Base-by-base conservation (phyloP, 1,140 invertebrate genomes). In the Hylaeus anthracinus region DNA sequence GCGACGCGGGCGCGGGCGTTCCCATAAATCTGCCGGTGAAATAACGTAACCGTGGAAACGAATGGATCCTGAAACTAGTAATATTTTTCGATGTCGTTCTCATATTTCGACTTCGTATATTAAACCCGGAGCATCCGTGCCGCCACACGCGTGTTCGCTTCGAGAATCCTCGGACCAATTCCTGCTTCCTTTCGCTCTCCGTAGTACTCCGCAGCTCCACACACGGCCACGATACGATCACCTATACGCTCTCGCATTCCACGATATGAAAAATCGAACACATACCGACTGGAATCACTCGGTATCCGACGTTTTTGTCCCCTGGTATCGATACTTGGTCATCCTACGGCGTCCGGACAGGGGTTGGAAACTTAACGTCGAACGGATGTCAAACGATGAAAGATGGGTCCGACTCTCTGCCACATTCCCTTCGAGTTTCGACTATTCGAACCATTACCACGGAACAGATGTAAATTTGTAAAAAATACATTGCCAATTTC, bases 21-120 rank as follows among this genome's bases (percentile, higher is more conserved):
- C 51, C 39, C 70, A 26, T 79, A 79, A 79, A 79, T 79, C 56
- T 51, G 9, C 61, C 61, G 26, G 2, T 73, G 77, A 65, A 79
- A 66, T 66, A 73, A 79, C 71, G 43, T 26, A 26, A n/a, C 37
- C 14, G 12, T 5, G 77, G 14, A 51, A 51, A 64, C 45, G 71
- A 66, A 73, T 60, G 61, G 71, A 15, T 51, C 43, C 53, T 79
- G 26, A 58, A 79, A 58, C 77, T 65, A 58, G 61, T 73, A 51
- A 51, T 65, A 73, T 66, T 66, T 79, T n/a, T n/a, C 77, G 71
- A 79, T 41, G 61, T 65, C 77, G 8, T n/a, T 56, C 41, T 73
- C 69, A 73, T 79, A 79, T 73, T 79, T 79, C 61, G 65, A 9
- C 53, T 65, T 65, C 70, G 71, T 73, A 51, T 73, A 79, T 79